Evolutionary conservation across 2,797 vertebrate genomes (phyloP).

Genomic region (Dicrostonyx torquatus): DNA sequence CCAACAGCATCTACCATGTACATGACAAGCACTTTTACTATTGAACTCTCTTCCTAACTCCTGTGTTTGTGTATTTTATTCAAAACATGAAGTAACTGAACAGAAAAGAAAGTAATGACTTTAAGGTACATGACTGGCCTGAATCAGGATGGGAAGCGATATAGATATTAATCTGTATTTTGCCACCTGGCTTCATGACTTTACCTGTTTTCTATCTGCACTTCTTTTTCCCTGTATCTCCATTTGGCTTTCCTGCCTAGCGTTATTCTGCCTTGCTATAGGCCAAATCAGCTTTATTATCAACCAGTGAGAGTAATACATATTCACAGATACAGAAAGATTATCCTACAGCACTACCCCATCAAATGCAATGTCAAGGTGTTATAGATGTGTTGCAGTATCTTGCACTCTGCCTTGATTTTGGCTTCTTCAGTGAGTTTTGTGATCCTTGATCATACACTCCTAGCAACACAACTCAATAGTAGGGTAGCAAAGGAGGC

Average conservation of each 20-base stretch:
- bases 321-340: no score
- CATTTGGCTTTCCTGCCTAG: no score
- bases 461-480: background rate
- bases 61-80: slow-evolving; percentile 40
- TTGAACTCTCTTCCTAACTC: no score
- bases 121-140: background rate
- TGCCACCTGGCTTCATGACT: no score
- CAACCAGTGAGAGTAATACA: no score
- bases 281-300: no score
- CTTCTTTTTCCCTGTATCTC: no score
- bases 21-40: background rate
- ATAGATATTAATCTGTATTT: background rate
- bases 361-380: background rate
- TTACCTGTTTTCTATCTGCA: no score
- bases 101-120: background rate
- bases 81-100: background rate
- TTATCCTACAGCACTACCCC: no score
- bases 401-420: background rate
- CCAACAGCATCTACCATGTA: background rate
- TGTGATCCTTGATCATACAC: background rate
- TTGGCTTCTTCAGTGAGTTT: background rate
- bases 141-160: background rate
- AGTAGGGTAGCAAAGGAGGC: background rate
- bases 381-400: background rate
- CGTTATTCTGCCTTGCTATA: no score